Evolutionary conservation across 2,113 vertebrate species (phyloP), one percentile per base, ranked within the genome.

Genomic region (Anolis sagrei): DNA sequence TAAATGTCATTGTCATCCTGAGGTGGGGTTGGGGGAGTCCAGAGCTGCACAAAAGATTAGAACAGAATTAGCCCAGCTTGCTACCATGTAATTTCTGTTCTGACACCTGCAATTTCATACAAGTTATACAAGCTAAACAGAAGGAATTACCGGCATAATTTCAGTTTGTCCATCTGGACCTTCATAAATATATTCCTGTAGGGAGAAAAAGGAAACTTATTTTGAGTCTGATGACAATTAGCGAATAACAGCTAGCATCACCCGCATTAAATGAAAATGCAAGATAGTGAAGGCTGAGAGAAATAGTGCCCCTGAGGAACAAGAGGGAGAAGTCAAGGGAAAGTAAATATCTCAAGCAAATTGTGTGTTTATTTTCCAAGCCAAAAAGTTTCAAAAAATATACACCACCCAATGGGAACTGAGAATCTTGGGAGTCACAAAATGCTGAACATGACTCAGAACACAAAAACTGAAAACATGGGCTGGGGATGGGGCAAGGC

Each of bases 1-100:
- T 99, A 98, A 89, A 98, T 98, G 81, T 98, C 98, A 16, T 98
- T 98, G 92, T 99, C 98, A 84, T 99, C 98, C 89, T 98, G 98
- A 62, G 98, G 98, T 5, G 98, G 98, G 8, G 98, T 99, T 10
- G 98, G 98, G 16, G 98, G 98, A 76, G 98, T 98, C 98, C 98
- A 99, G 82, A 99, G 94, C 98, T 99, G 88, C 75, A 87, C 5
- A 92, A 81, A 87, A 73, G 6, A 87, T 49, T n/a, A 51, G 10
- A 7, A 80, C 39, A 49, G 5, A 49, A 49, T 75, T 51, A 74
- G 14, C 34, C 11, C 1, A 7, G 5, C 27, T 48, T 19, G 16
- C 34, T 25, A 27, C 4, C 64, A 66, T 64, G 27, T 27, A 2
- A 25, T 29, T 29, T 6, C 29, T 29, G 3, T 5, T 25, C 27